Conservation (phyloP, 2,888 invertebrate genomes). For the Eupithecia inturbata region DNA sequence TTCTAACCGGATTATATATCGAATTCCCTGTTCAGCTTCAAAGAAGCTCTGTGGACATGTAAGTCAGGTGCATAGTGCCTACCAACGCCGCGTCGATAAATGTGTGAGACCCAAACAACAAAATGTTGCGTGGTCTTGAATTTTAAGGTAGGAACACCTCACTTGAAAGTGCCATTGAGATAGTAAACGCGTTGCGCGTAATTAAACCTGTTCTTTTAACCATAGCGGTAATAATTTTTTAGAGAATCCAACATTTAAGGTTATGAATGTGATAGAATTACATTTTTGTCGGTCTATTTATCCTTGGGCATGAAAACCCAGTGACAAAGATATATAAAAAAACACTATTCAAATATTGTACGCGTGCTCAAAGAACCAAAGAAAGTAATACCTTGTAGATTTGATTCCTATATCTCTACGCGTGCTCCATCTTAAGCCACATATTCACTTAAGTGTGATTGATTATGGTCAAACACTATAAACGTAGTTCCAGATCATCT, state of each 20-base stretch:
- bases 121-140: conserved; percentile 7
- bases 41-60: background rate
- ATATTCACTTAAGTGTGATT: background rate
- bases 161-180: conserved; percentile 21
- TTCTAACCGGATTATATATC: background rate
- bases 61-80: too few relatives aligned
- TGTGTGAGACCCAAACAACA: background rate
- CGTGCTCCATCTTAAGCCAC: background rate
- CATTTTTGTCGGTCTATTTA: background rate
- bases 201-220: conserved; percentile 12
- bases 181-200: conserved; percentile 16
- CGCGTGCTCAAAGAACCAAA: background rate
- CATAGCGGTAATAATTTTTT: background rate
- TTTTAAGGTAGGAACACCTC: background rate
- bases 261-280: background rate
- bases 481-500: background rate
- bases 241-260: background rate
- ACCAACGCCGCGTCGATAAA: background rate
- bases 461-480: background rate
- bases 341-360: background rate
- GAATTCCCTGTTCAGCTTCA: background rate
- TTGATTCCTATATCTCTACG: background rate
- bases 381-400: background rate
- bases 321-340: too few relatives aligned
- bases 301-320: background rate